Evolutionary conservation across 2,888 invertebrate species (phyloP).

Genomic region (Spilosoma lubricipeda): DNA sequence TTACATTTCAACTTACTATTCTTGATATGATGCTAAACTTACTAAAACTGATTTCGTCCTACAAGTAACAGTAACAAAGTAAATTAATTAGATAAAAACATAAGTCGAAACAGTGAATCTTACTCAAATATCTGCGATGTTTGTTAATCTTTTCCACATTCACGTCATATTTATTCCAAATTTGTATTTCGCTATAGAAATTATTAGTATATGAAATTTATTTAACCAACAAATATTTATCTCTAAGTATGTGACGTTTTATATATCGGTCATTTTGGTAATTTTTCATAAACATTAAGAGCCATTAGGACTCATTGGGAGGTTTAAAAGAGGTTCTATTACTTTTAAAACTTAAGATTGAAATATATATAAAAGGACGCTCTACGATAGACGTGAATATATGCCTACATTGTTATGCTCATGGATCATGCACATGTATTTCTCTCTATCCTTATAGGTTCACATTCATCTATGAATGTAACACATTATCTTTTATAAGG

Average conservation of each 20-base stretch:
- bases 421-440: background rate
- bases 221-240: background rate
- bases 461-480: background rate
- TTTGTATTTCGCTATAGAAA: background rate
- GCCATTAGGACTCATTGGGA: background rate
- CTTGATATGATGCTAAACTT: too few relatives aligned
- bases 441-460: background rate
- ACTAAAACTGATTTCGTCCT: too few relatives aligned
- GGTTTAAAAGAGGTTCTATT: background rate
- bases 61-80: too few relatives aligned
- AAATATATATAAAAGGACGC: too few relatives aligned
- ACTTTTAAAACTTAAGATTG: background rate
- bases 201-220: background rate
- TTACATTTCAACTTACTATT: too few relatives aligned
- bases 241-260: background rate
- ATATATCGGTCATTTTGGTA: background rate
- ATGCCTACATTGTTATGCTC: background rate
- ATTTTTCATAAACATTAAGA: background rate
- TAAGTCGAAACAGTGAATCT: background rate
- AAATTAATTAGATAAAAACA: background rate
- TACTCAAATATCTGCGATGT: background rate
- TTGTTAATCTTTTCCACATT: background rate
- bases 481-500: background rate
- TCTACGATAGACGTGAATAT: too few relatives aligned
- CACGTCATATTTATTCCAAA: constrained; percentile 1